Conservation (phyloP, 1,140 invertebrate species). For the Drosophila ogumai region DNA sequence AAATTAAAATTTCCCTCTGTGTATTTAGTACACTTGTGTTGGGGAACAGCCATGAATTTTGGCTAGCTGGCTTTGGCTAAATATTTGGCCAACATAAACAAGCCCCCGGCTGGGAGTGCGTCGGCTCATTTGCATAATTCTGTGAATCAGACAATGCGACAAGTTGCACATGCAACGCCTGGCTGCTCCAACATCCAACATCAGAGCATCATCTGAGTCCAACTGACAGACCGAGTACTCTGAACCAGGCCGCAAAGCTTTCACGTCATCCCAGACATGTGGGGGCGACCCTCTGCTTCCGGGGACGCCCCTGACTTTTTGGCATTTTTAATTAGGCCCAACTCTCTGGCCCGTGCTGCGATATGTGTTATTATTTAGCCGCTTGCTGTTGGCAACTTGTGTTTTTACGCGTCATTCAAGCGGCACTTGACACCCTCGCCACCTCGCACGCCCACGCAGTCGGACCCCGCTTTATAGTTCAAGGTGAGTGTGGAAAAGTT, state of each 20-base stretch:
- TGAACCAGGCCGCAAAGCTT: slow-evolving; percentile 35
- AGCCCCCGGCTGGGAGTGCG: slow-evolving; percentile 19
- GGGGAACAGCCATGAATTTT: slow-evolving; percentile 26
- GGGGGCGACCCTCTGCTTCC: slow-evolving; percentile 19
- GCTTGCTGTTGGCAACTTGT: slow-evolving; percentile 60
- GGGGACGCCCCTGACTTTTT: slow-evolving; percentile 63
- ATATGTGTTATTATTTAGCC: slow-evolving; percentile 50
- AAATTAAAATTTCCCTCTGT: not conserved
- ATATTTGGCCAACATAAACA: slow-evolving; percentile 44
- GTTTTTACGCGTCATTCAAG: slow-evolving; percentile 63
- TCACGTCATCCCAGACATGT: slow-evolving; percentile 51
- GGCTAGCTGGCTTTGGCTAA: slow-evolving; percentile 24
- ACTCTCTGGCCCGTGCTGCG: slow-evolving; percentile 33
- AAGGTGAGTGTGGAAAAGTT: slow-evolving; percentile 75
- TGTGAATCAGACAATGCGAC: slow-evolving; percentile 78
- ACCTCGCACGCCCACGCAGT: slow-evolving; percentile 12
- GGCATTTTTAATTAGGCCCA: slow-evolving; percentile 77
- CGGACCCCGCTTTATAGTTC: slow-evolving; percentile 68
- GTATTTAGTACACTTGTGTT: slow-evolving; percentile 11
- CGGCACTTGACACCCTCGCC: slow-evolving; percentile 44
- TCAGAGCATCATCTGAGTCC: slow-evolving; percentile 34
- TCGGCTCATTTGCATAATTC: slow-evolving; percentile 77
- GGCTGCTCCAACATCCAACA: slow-evolving; percentile 39
- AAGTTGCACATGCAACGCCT: slow-evolving; percentile 75
- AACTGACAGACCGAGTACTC: slow-evolving; percentile 29